A percentile compares a stretch with the other conserved stretches of the same genome.
Evolutionary conservation across 2,888 invertebrate genomes (phyloP).

Genomic region (Abrostola triplasia): DNA sequence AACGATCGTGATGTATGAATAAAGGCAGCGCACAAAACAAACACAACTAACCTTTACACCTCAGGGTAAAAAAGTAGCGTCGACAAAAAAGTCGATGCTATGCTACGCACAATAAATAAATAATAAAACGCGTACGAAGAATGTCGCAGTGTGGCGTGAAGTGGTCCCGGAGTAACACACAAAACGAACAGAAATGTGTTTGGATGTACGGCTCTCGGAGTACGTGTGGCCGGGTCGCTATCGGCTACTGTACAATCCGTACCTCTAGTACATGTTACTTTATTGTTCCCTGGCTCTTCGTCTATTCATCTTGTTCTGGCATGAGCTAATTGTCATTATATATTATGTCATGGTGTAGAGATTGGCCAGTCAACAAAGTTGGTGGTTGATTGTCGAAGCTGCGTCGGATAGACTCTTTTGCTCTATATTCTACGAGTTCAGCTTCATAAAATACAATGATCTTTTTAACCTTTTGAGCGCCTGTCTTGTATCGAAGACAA

Average conservation of each 20-base stretch:
- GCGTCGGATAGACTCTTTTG: too few species aligned
- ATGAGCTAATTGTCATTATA: background rate
- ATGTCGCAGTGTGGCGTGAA: constrained; percentile 80
- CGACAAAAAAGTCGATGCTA: constrained; percentile 60
- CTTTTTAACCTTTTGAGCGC: too few species aligned
- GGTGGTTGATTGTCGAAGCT: too few species aligned
- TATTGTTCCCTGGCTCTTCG: constrained; percentile 31
- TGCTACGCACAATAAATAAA: constrained; percentile 63
- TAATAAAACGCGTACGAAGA: constrained; percentile 67
- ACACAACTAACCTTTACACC: constrained; percentile 69
- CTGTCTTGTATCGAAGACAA: too few species aligned
- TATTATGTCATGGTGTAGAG: too few species aligned
- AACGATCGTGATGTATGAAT: constrained; percentile 59
- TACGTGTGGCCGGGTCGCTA: constrained; percentile 60
- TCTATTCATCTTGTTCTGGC: constrained; percentile 13
- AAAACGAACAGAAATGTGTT: constrained; percentile 65
- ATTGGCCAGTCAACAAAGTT: too few species aligned
- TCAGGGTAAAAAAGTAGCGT: constrained; percentile 66
- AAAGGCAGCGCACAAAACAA: constrained; percentile 61
- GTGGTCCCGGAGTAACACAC: constrained; percentile 61
- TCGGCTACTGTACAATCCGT: constrained; percentile 60
- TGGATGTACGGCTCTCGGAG: constrained; percentile 52
- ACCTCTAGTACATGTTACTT: background rate
- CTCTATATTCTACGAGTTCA: too few species aligned
- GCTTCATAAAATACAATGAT: too few species aligned